Base-by-base conservation (phyloP, 1,140 invertebrate genomes). In the Archegozetes longisetosus region DNA sequence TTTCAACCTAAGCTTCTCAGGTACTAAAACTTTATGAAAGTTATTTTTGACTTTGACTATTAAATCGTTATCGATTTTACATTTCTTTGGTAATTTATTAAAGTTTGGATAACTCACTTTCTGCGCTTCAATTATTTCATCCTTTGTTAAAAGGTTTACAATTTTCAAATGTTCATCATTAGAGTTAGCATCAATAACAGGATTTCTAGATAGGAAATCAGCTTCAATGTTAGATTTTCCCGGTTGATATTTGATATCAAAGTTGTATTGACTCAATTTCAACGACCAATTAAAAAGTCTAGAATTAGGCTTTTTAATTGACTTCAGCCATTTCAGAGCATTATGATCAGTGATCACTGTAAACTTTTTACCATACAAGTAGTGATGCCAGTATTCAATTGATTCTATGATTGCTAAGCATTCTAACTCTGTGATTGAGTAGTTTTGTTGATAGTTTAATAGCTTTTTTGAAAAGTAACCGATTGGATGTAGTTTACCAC, bases 381-480 rank as follows among this genome's bases (percentile, higher is more conserved):
- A 79, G 49, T 78, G 64, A 60, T 78, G 73, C 64, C 78, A 78
- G 60, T 73, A 64, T 70, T 68, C 65, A 53, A 76, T 61, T 17
- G 71, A 73, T 67, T 70, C 75, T 49, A 77, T 61, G 29, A 79
- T 71, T 2, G 71, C 69, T 17, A 76, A 66, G 0, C 70, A 75
- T 67, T 81, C 79, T 64, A 74, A 74, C 29, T 82, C 75, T 6
- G 77, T 66, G 58, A 77, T 72, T n/a, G 69, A 67, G 64, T 79
- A 80, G 13, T 74, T 74, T 61, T 66, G 64, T 65, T 81, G 75
- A 20, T 73, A 65, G 27, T 60, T 27, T 22, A 64, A 68, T 20
- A 79, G 58, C 1, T 68, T 70, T 60, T 73, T 49, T 0, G 71
- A 76, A 2, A 70, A 70, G 67, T 73, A 77, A 3, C 70, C 70